Base-by-base conservation (phyloP, 2,888 invertebrate species). In the Drosophila ezoana region DNA sequence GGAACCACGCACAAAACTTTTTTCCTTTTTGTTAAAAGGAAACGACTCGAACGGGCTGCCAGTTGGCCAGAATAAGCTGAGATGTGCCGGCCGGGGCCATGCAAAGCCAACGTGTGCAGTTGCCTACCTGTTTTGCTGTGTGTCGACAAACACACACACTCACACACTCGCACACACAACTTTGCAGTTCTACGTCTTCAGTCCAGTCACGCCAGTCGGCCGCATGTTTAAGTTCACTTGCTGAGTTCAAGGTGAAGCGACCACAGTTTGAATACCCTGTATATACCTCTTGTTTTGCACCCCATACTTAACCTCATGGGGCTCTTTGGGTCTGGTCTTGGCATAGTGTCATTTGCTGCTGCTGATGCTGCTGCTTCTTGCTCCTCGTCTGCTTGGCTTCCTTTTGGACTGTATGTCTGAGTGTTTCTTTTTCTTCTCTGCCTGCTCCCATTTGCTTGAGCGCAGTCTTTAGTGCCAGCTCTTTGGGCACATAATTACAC, bases 201-300 rank as follows among this genome's bases (percentile, higher is more conserved):
- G 61, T 70, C 78, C 53, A 68, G 64, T 70, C 70, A 60, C 63
- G 69, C 54, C 70, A 74, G 37, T 18, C 56, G 65, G 66, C 38
- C 69, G 62, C 41, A 67, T 71, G 77, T 54, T 28, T 77, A 78
- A 89, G 87, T 88, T 88, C 87, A 88, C 53, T 67, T 73, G 69
- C 66, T 78, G 87, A 89, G 87, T 88, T 88, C 87, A 88, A 88
- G 87, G 87, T 89, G 79, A 88, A 75, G 73, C 81, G 71, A 71
- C 62, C 79, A 64, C 54, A 68, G 70, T 40, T 67, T 56, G 32
- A 59, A 52, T 41, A 45, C 54, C 69, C 51, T 43, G 60, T 48
- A 51, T 47, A 44, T 60, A 51, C 11, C 44, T 37, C 37, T 43
- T 53, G 51, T 28, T 68, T 38, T 41, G 33, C 45, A 49, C 45